Conservation (phyloP, 2,113 vertebrate species). For the Chaetodon auriga region DNA sequence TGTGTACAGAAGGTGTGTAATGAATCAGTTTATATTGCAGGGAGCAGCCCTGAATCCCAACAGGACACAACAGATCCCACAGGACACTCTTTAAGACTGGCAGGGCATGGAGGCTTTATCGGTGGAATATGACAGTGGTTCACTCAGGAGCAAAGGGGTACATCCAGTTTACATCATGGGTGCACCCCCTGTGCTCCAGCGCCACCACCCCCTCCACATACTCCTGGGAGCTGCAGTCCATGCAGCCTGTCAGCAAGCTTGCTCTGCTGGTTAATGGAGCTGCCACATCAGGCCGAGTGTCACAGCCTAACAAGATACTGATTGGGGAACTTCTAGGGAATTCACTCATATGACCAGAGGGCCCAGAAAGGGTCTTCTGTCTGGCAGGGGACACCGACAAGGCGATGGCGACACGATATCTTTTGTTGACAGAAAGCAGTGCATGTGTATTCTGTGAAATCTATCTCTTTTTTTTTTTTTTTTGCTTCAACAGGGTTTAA, state of each 20-base stretch:
- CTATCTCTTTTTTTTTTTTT: slow-evolving; percentile 44
- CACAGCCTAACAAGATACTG: slow-evolving; percentile 79
- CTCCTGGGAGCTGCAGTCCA: slow-evolving; percentile 61
- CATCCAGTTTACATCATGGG: slow-evolving; percentile 50
- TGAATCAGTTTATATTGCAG: slow-evolving; percentile 2
- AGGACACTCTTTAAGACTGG: slow-evolving; percentile 37
- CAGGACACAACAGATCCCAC: slow-evolving; percentile 24
- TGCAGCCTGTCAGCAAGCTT: slow-evolving; percentile 70
- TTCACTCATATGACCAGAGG: slow-evolving; percentile 67
- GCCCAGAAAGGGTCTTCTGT: slow-evolving; percentile 55
- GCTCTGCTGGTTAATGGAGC: slow-evolving; percentile 80
- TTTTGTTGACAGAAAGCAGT: slow-evolving; percentile 57
- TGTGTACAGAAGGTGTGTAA: background rate
- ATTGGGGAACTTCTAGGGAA: slow-evolving; percentile 78
- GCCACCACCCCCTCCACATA: slow-evolving; percentile 7
- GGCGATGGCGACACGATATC: slow-evolving; percentile 21
- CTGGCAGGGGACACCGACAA: slow-evolving; percentile 47
- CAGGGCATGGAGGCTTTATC: slow-evolving; percentile 46
- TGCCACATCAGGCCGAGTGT: slow-evolving; percentile 78
- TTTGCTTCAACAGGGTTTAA: background rate
- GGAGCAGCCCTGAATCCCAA: slow-evolving; percentile 28
- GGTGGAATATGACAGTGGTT: slow-evolving; percentile 60
- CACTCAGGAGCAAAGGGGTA: slow-evolving; percentile 45
- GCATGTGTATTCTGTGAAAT: slow-evolving; percentile 36
- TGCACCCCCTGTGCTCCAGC: slow-evolving; percentile 27